Percentiles rank a stretch among this genome's conserved stretches.
These are phyloP conservation scores for Eristalis tenax DNA, from an alignment of 2,888 invertebrate genomes.

Conservation along the genomic window DNA sequence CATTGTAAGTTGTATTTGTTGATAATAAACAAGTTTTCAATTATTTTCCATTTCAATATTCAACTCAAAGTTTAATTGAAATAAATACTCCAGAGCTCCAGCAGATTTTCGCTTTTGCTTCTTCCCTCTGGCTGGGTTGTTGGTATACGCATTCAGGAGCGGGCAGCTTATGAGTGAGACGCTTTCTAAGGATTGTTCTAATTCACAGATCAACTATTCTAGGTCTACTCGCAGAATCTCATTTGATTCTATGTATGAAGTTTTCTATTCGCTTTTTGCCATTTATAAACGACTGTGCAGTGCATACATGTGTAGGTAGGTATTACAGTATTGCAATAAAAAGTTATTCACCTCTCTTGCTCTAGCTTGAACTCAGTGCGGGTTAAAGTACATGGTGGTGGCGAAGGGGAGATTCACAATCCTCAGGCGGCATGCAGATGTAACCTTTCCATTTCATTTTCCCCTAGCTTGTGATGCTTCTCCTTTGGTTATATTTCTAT, in stretches of 20 bases:
- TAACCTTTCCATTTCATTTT: constrained; percentile 35
- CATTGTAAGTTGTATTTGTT: constrained; percentile 46
- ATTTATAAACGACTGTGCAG: constrained; percentile 45
- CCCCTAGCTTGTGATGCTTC: neutral
- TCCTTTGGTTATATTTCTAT: constrained; percentile 34
- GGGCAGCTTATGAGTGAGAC: neutral
- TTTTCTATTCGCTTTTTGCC: constrained; percentile 23
- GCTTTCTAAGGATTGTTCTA: constrained; percentile 12
- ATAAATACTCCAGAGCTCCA: constrained; percentile 41
- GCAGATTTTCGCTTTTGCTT: constrained; percentile 15
- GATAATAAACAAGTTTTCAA: constrained; percentile 65
- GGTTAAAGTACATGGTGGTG: neutral
- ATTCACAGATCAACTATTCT: constrained; percentile 50
- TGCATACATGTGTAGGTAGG: constrained; percentile 14
- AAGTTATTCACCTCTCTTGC: constrained; percentile 59
- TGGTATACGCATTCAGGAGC: constrained; percentile 32
- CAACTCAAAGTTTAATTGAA: constrained; percentile 58
- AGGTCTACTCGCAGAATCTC: constrained; percentile 10
- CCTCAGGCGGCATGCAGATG: constrained; percentile 37
- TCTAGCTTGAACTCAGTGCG: constrained; percentile 7
- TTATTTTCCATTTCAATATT: constrained; percentile 67
- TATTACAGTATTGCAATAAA: constrained; percentile 19
- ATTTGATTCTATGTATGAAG: constrained; percentile 5
- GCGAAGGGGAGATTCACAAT: constrained; percentile 24
- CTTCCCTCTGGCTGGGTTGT: neutral